These are phyloP conservation scores for Drosophila quadrilineata DNA, from an alignment of 1,140 invertebrate genomes.

Conservation along the genomic window DNA sequence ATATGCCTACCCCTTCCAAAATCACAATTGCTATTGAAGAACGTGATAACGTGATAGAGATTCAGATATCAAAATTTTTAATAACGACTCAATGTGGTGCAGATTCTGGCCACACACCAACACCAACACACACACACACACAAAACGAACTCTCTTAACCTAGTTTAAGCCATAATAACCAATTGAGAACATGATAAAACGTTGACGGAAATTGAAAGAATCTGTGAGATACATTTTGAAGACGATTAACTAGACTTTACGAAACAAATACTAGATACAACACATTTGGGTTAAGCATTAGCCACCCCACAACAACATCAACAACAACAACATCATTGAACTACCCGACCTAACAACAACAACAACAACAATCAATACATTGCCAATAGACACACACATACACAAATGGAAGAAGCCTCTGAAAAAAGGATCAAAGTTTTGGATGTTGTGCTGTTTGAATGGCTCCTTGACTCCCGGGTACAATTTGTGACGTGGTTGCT, in stretches of 20 bases:
- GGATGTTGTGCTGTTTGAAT: conserved; percentile 49
- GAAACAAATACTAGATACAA: conserved; percentile 57
- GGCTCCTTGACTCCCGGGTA: conserved; percentile 64
- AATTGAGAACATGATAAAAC: conserved; percentile 33
- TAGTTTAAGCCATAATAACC: conserved; percentile 67
- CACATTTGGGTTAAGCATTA: conserved; percentile 62
- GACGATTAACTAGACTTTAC: conserved; percentile 51
- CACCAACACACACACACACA: no score
- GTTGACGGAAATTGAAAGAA: conserved; percentile 51
- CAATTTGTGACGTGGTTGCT: conserved; percentile 68
- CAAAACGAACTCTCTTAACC: conserved; percentile 57
- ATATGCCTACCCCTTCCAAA: conserved; percentile 27
- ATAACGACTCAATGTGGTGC: conserved; percentile 31
- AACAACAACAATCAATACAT: background rate
- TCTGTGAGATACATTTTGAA: conserved; percentile 48
- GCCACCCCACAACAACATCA: conserved; percentile 35
- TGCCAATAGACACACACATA: conserved; percentile 35
- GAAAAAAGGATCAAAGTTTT: conserved; percentile 36
- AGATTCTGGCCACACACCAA: no score
- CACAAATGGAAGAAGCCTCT: conserved; percentile 29
- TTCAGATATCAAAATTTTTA: conserved; percentile 59
- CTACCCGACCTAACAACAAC: conserved; percentile 16
- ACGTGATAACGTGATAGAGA: conserved; percentile 73
- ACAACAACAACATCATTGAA: conserved; percentile 32
- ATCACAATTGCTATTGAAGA: conserved; percentile 57